A percentile compares a stretch with the other conserved stretches of the same genome.
phyloP scores from a whole-genome alignment of 2,797 vertebrate genomes.

The Discoglossus pictus region DNA sequence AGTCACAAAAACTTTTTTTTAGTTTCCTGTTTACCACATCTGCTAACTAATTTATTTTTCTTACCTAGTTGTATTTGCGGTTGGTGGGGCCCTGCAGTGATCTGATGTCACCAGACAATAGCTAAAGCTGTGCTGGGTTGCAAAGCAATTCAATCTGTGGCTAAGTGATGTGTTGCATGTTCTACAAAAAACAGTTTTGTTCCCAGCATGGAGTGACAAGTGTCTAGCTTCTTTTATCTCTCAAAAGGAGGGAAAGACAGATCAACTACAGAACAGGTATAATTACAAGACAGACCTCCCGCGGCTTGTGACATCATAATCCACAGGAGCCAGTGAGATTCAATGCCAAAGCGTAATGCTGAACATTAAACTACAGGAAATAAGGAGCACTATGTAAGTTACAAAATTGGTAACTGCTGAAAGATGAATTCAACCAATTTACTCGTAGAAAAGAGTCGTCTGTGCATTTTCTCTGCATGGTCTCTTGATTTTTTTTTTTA shows the following conservation, averaged over 20 bases:
- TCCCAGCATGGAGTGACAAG: conserved; percentile 27
- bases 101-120: conserved; percentile 26
- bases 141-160: conserved; percentile 20
- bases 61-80: background rate
- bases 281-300: conserved; percentile 12
- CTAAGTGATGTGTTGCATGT: conserved; percentile 22
- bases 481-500: conserved; percentile 1
- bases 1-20: too few relatives aligned
- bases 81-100: conserved; percentile 18
- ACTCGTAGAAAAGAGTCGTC: background rate
- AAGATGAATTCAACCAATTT: conserved; percentile 19
- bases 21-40: too few relatives aligned
- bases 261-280: conserved; percentile 18
- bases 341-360: conserved; percentile 28
- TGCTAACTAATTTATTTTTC: background rate
- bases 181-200: conserved; percentile 14
- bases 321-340: conserved; percentile 23
- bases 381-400: conserved; percentile 5
- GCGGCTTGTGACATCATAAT: conserved; percentile 30
- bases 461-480: background rate
- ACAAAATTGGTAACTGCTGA: conserved; percentile 1
- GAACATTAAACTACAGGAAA: conserved; percentile 34
- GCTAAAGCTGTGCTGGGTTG: conserved; percentile 10
- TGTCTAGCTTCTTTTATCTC: background rate
- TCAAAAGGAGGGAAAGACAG: background rate